A percentile compares a stretch with the other conserved stretches of the same genome.
Conservation (phyloP, 2,888 invertebrate species). For the Tenthredo mesomela region DNA sequence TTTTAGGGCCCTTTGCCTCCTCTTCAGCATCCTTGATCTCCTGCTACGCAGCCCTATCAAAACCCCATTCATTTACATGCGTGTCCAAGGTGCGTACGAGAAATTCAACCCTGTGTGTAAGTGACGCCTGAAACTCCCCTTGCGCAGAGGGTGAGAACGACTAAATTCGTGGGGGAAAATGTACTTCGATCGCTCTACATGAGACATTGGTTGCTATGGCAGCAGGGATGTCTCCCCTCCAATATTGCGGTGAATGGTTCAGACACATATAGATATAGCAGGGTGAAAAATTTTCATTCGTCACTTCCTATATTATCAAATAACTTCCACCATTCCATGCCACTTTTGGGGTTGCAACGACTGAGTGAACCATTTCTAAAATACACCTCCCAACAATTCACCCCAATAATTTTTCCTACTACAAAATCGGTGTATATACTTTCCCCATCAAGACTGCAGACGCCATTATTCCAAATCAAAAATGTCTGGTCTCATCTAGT, state of each 20-base stretch:
- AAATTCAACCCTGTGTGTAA: constrained; percentile 28
- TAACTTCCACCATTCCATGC: background rate
- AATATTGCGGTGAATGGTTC: background rate
- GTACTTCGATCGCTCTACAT: background rate
- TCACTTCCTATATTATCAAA: background rate
- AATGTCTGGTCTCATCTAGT: background rate
- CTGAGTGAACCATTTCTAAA: background rate
- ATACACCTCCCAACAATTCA: background rate
- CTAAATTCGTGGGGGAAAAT: background rate
- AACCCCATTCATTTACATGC: constrained; percentile 76
- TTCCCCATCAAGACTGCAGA: background rate
- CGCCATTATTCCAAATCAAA: background rate
- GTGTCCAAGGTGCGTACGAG: constrained; percentile 51
- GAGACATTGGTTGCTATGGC: constrained; percentile 12
- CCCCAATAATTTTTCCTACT: background rate
- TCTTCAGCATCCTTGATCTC: constrained; percentile 64
- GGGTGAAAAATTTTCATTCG: background rate
- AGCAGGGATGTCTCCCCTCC: constrained; percentile 7
- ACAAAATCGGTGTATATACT: background rate
- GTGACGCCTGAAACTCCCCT: constrained; percentile 21
- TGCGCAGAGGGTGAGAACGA: background rate
- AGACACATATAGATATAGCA: background rate
- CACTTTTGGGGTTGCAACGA: background rate
- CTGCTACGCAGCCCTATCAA: constrained; percentile 76
- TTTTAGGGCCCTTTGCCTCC: constrained; percentile 57